These are phyloP conservation scores for Drosophila mayri DNA, from an alignment of 1,140 invertebrate genomes.

Conservation along the genomic window DNA sequence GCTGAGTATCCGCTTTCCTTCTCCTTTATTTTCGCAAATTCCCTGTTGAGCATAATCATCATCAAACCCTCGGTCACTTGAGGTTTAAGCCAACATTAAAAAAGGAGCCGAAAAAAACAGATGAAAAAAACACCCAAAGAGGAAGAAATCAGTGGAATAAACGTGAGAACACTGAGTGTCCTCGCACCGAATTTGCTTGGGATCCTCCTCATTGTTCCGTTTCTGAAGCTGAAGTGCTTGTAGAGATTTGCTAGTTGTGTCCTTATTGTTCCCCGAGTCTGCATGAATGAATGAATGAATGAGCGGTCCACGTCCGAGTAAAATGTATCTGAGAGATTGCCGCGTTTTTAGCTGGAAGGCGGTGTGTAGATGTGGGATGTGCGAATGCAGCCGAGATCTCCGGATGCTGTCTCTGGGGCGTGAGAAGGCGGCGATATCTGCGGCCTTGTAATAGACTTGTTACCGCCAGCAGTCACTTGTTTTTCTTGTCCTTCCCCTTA, in stretches of 20 bases:
- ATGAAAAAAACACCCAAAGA: conserved; percentile 23
- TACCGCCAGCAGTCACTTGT: conserved; percentile 33
- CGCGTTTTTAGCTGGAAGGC: conserved; percentile 57
- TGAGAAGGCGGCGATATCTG: conserved; percentile 67
- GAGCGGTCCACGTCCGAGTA: conserved; percentile 36
- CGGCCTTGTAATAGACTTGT: conserved; percentile 53
- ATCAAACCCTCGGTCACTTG: conserved; percentile 81
- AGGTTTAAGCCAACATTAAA: conserved; percentile 79
- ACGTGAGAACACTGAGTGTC: conserved; percentile 79
- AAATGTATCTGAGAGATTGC: conserved; percentile 61
- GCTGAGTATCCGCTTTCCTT: conserved; percentile 75
- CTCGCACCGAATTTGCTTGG: conserved; percentile 70
- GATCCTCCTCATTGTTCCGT: conserved; percentile 58
- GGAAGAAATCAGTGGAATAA: conserved; percentile 44
- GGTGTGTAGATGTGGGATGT: background rate
- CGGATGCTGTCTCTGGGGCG: conserved; percentile 51
- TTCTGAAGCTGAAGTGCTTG: conserved; percentile 55
- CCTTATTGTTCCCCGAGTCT: conserved; percentile 73
- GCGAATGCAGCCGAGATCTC: conserved; percentile 6
- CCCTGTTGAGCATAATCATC: conserved; percentile 43
- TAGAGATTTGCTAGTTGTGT: conserved; percentile 81
- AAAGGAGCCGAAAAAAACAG: conserved; percentile 50
- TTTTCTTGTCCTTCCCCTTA: background rate
- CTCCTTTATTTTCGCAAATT: conserved; percentile 61
- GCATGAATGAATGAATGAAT: conserved; percentile 50